A percentile compares a stretch with the other conserved stretches of the same genome.
phyloP scores from a whole-genome alignment of 2,888 invertebrate species.

The Thyatira batis region DNA sequence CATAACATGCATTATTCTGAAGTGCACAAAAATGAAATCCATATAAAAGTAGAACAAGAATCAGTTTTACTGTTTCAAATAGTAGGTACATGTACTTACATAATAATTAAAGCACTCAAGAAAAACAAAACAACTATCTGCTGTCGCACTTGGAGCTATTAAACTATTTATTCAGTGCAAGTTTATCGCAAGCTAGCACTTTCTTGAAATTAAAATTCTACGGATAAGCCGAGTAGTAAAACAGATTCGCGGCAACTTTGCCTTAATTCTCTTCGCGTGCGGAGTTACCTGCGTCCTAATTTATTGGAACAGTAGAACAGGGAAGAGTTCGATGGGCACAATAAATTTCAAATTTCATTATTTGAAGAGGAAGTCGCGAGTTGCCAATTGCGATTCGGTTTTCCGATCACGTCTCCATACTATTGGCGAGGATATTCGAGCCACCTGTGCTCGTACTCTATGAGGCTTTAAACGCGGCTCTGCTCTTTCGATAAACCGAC shows the following conservation, averaged over 20 bases:
- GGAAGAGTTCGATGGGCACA: constrained; percentile 64
- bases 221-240: constrained; percentile 38
- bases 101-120: neutral
- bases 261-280: constrained; percentile 52
- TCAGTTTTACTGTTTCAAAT: no score
- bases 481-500: constrained; percentile 76
- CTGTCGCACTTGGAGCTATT: neutral
- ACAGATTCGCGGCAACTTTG: constrained; percentile 43
- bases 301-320: constrained; percentile 65
- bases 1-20: neutral
- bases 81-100: no score
- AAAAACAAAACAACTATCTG: neutral
- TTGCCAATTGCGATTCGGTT: constrained; percentile 72
- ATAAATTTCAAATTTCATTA: constrained; percentile 81
- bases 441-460: constrained; percentile 78
- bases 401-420: constrained; percentile 78
- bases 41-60: neutral
- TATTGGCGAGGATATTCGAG: constrained; percentile 78
- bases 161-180: constrained; percentile 2
- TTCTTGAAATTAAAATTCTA: constrained; percentile 42
- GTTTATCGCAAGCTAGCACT: constrained; percentile 19
- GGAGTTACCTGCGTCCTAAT: constrained; percentile 57
- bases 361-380: constrained; percentile 78
- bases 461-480: constrained; percentile 77
- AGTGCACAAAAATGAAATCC: neutral